Evolutionary conservation across 2,797 vertebrate genomes (phyloP), one percentile per base, ranked within the genome.

Genomic region (Peromyscus attwateri): DNA sequence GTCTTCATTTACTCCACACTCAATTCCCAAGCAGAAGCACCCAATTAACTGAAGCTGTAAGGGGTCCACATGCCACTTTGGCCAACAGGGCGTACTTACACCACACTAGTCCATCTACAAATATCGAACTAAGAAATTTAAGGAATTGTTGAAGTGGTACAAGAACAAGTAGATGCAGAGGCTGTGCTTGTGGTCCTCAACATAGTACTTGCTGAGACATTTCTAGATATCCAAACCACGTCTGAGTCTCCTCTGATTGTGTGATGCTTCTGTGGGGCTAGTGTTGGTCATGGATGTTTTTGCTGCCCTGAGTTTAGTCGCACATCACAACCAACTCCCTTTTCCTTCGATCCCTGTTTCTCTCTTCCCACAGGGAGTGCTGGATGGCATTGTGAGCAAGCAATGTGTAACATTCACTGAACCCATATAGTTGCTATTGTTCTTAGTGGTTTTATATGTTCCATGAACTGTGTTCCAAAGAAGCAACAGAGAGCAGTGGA

Each of bases 211-310:
- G 3, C 37, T 92, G 43, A 93, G 25, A 60, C 57, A 68, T 40
- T 90, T 93, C 25, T 77, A 40, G 37, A 46, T 81, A 14, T 43
- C 9, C 57, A 95, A 84, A 34, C 70, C 17, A 8, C 5, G 87
- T 64, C 66, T 73, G 46, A 66, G 43, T 93, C 64, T 87, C 29
- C 79, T 43, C 68, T 79, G n/a, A 70, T 75, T 80, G 83, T 95
- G 81, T 95, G 29, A 21, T 52, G 83, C 17, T 68, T 40, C n/a
- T 83, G 43, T 70, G 21, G 31, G 29, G 11, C 17, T 66, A 84
- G 29, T 66, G 29, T 66, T 13, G 55, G 21, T 71, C 89, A 55
- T 6, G 57, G 4, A 70, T 60, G 34, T 46, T 87, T 68, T 62
- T 87, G 79, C 19, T 34, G 2, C 68, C 55, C 8, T 34, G n/a